Percentiles rank a stretch among this genome's conserved stretches.
phyloP scores from a whole-genome alignment of 2,797 vertebrate genomes.

The Typhlichthys eigenmanni region DNA sequence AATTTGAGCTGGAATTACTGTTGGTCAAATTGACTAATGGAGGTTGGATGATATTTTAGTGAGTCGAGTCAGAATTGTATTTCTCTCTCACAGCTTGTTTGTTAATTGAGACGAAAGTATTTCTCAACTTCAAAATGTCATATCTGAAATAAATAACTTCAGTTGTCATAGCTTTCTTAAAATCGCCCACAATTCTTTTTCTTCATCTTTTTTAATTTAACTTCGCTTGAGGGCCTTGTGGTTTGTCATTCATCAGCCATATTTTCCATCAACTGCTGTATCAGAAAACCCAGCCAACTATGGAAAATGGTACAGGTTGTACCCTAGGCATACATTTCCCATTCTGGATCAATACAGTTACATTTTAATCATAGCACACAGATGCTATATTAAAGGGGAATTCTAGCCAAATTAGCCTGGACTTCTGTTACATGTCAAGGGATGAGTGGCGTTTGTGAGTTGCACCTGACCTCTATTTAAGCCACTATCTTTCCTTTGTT shows the following conservation, averaged over 20 bases:
- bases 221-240: not conserved
- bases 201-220: not conserved
- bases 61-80: not conserved
- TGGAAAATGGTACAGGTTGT: not conserved
- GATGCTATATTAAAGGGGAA: no score
- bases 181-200: not conserved
- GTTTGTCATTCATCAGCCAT: not conserved
- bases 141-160: conserved; percentile 14
- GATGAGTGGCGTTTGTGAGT: no score
- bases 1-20: not conserved
- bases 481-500: no score
- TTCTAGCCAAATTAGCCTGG: no score
- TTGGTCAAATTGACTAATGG: not conserved
- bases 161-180: conserved; percentile 16
- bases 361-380: no score
- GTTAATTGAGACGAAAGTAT: not conserved
- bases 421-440: no score
- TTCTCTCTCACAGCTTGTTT: not conserved
- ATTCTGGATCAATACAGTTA: conserved; percentile 1
- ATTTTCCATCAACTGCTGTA: no score
- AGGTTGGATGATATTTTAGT: no score
- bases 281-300: no score
- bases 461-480: no score
- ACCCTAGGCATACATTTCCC: conserved; percentile 11
- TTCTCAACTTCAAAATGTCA: not conserved